Evolutionary conservation across 2,797 vertebrate species (phyloP).

Genomic region (Typhlichthys subterraneus): DNA sequence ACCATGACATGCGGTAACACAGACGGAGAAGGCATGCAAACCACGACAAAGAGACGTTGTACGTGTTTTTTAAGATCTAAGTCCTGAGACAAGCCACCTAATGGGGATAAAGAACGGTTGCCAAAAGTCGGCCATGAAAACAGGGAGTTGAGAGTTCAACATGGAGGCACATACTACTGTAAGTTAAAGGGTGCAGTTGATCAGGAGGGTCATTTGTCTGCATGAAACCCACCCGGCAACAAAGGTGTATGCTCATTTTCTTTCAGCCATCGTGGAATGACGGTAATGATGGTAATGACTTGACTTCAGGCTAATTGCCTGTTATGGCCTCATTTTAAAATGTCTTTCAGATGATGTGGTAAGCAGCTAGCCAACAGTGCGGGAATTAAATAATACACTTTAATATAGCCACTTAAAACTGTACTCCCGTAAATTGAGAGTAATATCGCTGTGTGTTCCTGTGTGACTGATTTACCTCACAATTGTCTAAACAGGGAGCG

Average conservation of each 20-base stretch:
- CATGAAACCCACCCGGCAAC: constrained; percentile 51
- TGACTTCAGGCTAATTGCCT: constrained; percentile 75
- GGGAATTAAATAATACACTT: constrained; percentile 56
- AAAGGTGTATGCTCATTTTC: constrained; percentile 73
- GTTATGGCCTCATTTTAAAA: constrained; percentile 64
- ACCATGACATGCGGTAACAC: constrained; percentile 12
- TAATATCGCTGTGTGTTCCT: constrained; percentile 54
- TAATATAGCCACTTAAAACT: constrained; percentile 65
- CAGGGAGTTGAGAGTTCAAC: constrained; percentile 83
- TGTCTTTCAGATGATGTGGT: constrained; percentile 76
- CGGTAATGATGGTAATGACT: constrained; percentile 79
- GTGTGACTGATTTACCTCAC: constrained; percentile 19
- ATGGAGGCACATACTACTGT: constrained; percentile 82
- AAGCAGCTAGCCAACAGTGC: constrained; percentile 76
- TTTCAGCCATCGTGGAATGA: constrained; percentile 80
- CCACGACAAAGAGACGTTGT: constrained; percentile 36
- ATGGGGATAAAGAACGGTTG: constrained; percentile 73
- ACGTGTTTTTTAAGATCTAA: constrained; percentile 51
- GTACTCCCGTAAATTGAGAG: constrained; percentile 48
- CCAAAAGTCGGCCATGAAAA: constrained; percentile 72
- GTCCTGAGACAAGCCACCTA: constrained; percentile 68
- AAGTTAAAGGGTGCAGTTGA: constrained; percentile 81
- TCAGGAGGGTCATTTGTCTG: constrained; percentile 73
- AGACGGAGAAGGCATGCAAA: constrained; percentile 7
- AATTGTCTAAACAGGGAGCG: constrained; percentile 34